Evolutionary conservation across 23 tunicate genomes (phyloP), one percentile per base, ranked within the genome.

Genomic region (Clavelina lepadiformis): DNA sequence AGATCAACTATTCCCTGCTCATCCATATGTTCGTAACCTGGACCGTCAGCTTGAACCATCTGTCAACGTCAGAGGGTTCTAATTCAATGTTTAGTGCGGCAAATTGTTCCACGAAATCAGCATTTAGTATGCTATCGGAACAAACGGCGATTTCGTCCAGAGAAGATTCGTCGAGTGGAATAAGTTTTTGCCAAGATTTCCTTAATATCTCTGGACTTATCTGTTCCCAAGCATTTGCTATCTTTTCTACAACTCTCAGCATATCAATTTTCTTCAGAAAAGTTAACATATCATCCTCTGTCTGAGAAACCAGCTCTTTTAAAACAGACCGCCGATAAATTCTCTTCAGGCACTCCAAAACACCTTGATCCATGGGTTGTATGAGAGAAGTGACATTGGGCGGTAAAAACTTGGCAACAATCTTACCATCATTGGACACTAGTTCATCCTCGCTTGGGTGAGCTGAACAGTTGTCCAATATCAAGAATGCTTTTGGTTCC

Each of bases 371-470:
- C 66, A 60, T 60, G 38, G 66, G 66, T 32, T 60, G 47, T 60
- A 60, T 29, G 49, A 60, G 47, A n/a, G 66, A 32, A 24, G 66
- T 60, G 38, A 60, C 66, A 60, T 60, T 60, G 5, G 24, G 66
- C 13, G 66, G 66, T 8, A 60, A 45, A 60, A 60, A 60, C 66
- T 60, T 60, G 59, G 53, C 70, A 19, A 41, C 28, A 41, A 58
- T 58, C n/a, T 58, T 58, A 20, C 35, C 65, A 58, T 64, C 70
- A 64, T 37, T 25, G 8, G 53, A 38, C 53, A 41, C 53, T 5
- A 64, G 53, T 64, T 64, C 53, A 5, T 64, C 61, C 70, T 64
- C 70, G 37, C 53, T 64, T 7, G 70, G 61, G 22, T 64, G 70
- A 29, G 70, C 70, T 4, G 28, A 11, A 23, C 70, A 64, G 53